Base-by-base conservation (phyloP, 2,888 invertebrate species). In the Nemotelus pantherinus region DNA sequence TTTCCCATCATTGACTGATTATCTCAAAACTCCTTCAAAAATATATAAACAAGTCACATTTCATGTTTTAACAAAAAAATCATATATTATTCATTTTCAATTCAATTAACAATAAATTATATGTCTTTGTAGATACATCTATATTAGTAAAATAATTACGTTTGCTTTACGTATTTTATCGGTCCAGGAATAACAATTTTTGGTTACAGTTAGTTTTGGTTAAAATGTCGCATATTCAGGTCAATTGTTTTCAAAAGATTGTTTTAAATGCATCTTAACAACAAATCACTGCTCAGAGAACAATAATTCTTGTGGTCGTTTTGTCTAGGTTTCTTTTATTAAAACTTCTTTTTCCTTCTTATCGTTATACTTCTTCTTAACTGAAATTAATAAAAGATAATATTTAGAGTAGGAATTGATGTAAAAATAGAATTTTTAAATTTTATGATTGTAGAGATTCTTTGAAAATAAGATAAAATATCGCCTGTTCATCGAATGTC, bases 311-410 rank as follows among this genome's bases (percentile, higher is more conserved):
- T 44, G 67, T 39, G 50, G 5, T 7, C 44, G 10, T 48, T 3
- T 25, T 48, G 25, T 48, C 67, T 76, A 77, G 60, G 72, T 67
- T 55, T 68, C 77, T 50, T 79, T 79, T 39, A 76, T 41, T 4
- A 53, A 63, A 41, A 68, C 77, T 39, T 85, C 85, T 80, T 85
- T 83, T 80, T 81, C 83, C 67, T 81, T 83, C 77, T 81, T 80
- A 76, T 85, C 84, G 78, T 82, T 82, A 10, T 84, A 83, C 75
- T 86, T 84, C 77, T 84, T 85, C 76, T 86, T 86, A 55, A 85
- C 86, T 86, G 83, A 84, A 83, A 67, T 25, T 67, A 1, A 77
- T 55, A 45, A 78, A 70, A 76, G 70, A 60, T 65, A 44, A 57
- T n/a, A 67, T 10, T 47, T 47, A 4, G 25, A 10, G 50, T 48